These are phyloP conservation scores for Ceraclea dissimilis DNA, from an alignment of 2,888 invertebrate genomes.

Conservation along the genomic window DNA sequence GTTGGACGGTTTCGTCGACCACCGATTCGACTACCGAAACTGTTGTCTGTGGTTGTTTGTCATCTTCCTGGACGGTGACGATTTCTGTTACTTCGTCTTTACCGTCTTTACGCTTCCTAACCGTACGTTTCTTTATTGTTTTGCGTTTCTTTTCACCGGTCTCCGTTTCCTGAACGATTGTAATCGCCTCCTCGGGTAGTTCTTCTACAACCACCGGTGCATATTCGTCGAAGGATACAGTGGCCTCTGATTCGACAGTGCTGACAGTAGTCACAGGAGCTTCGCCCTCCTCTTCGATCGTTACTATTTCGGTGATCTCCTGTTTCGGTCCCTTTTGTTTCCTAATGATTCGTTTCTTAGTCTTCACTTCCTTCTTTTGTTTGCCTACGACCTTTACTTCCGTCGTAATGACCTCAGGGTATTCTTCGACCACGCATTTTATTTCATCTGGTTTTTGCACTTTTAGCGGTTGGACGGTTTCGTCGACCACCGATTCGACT, in stretches of 20 bases:
- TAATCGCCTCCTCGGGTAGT: constrained; percentile 25
- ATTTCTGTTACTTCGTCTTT: constrained; percentile 34
- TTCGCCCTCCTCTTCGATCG: constrained; percentile 38
- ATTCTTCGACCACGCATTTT: constrained; percentile 30
- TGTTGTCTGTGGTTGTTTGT: constrained; percentile 23
- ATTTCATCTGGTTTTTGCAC: constrained; percentile 26
- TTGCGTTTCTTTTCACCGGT: constrained; percentile 28
- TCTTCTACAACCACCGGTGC: constrained; percentile 27
- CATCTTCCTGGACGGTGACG: constrained; percentile 29
- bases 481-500: constrained; percentile 19
- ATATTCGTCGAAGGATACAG: not conserved
- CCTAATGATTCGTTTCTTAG: constrained; percentile 37
- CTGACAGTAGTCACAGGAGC: constrained; percentile 33
- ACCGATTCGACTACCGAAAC: constrained; percentile 27
- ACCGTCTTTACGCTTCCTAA: constrained; percentile 30
- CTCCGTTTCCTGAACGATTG: constrained; percentile 27
- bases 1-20: constrained; percentile 28
- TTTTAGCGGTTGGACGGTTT: constrained; percentile 34
- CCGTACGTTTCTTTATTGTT: constrained; percentile 29
- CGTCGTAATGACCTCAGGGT: not conserved
- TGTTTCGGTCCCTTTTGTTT: constrained; percentile 29
- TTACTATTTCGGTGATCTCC: constrained; percentile 34
- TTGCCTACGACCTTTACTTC: not conserved
- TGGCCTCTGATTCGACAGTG: constrained; percentile 31
- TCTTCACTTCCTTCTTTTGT: constrained; percentile 14